These are phyloP conservation scores for Otus scops DNA, from an alignment of 2,797 vertebrate genomes.

Conservation along the genomic window DNA sequence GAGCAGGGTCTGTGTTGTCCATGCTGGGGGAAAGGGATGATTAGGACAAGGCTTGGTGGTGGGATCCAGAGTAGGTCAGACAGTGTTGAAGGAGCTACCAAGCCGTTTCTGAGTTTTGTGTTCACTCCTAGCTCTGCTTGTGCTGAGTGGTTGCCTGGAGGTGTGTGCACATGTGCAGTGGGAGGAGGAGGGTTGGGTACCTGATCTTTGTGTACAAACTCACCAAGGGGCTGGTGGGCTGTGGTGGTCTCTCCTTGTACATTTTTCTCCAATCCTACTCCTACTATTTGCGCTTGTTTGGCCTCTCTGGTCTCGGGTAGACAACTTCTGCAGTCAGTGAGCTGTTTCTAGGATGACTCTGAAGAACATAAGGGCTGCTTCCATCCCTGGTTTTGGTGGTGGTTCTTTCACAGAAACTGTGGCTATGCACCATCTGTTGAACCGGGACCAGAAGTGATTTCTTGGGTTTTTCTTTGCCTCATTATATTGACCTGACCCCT, in stretches of 20 bases:
- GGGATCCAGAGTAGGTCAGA: not conserved
- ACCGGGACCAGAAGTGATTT: not conserved
- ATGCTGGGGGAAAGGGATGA: not conserved
- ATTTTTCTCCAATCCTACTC: not conserved
- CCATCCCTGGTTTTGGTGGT: not conserved
- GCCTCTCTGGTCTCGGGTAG: not conserved
- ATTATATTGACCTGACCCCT: not conserved
- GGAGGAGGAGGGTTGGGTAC: not conserved
- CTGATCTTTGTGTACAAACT: not conserved
- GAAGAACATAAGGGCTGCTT: too few species aligned
- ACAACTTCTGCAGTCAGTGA: not conserved
- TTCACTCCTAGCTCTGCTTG: not conserved
- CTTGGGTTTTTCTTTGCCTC: not conserved
- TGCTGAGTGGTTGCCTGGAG: not conserved
- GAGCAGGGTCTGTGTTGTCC: not conserved
- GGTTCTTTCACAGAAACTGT: not conserved
- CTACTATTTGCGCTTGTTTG: not conserved
- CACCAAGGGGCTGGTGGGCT: too few species aligned
- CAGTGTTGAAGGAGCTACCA: not conserved
- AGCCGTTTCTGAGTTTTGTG: not conserved
- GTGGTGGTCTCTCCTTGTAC: not conserved
- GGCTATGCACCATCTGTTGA: not conserved
- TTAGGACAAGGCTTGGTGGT: not conserved
- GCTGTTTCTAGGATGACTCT: not conserved
- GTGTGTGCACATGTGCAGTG: not conserved